Conservation (phyloP, 2,113 vertebrate genomes). For the Pterocles orientalis region DNA sequence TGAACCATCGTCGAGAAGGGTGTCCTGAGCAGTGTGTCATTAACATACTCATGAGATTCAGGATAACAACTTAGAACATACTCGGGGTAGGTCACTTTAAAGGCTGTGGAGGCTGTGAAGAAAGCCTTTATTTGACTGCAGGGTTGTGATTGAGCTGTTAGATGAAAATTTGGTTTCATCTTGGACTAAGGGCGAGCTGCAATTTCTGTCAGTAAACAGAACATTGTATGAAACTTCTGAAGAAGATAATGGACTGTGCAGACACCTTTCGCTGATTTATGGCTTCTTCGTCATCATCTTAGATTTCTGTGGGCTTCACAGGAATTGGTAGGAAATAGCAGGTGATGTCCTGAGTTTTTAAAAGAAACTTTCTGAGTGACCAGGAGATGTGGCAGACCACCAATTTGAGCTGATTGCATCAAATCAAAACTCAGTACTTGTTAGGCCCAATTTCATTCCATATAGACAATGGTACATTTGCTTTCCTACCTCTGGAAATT, state of each 20-base stretch:
- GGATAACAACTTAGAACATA: not conserved
- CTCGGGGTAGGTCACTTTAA: not conserved
- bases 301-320: not conserved
- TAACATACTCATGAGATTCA: not conserved
- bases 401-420: not conserved
- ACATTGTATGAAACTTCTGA: not conserved
- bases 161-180: not conserved
- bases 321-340: not conserved
- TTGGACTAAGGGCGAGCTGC: not conserved
- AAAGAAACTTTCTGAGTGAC: not conserved
- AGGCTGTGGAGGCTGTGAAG: not conserved
- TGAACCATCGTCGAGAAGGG: accelerated
- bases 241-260: not conserved
- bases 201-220: slow-evolving; percentile 9
- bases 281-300: not conserved
- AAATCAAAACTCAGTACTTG: not conserved
- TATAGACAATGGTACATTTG: not conserved
- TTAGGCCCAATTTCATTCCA: not conserved
- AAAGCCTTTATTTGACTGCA: not conserved
- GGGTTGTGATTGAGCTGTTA: not conserved
- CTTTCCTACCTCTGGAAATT: not conserved
- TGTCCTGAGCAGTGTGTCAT: not conserved
- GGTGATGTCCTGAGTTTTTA: not conserved
- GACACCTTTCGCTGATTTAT: not conserved
- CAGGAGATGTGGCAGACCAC: not conserved